These are phyloP conservation scores for Anhinga rufa DNA, from an alignment of 2,113 vertebrate genomes.

Conservation along the genomic window DNA sequence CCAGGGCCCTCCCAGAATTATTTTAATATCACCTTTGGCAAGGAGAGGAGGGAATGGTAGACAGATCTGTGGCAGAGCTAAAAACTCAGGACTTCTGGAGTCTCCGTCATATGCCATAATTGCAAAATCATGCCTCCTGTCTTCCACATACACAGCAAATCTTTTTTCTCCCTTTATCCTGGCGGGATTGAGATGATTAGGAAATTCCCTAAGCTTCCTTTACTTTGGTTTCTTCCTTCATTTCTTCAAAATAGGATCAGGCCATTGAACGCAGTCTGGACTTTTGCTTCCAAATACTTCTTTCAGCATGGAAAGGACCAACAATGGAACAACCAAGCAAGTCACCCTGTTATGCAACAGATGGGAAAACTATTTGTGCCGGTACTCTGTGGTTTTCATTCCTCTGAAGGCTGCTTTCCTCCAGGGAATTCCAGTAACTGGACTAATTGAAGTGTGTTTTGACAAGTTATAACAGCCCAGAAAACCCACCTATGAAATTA, in stretches of 20 bases:
- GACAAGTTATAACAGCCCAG: constrained; percentile 37
- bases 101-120: background rate
- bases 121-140: background rate
- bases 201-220: background rate
- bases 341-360: constrained; percentile 3
- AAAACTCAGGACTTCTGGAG: background rate
- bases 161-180: background rate
- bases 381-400: background rate
- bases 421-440: constrained; percentile 52
- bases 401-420: constrained; percentile 27
- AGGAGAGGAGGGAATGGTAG: background rate
- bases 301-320: background rate
- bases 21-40: background rate
- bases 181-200: background rate
- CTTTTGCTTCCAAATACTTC: background rate
- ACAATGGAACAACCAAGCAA: background rate
- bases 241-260: background rate
- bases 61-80: background rate
- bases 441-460: constrained; percentile 36
- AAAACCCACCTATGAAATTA: constrained; percentile 53
- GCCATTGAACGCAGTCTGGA: background rate
- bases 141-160: background rate
- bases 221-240: background rate
- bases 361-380: background rate
- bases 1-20: background rate